A percentile compares a stretch with the other conserved stretches of the same genome.
Conservation (phyloP, 2,888 invertebrate genomes). For the Pyralis farinalis region DNA sequence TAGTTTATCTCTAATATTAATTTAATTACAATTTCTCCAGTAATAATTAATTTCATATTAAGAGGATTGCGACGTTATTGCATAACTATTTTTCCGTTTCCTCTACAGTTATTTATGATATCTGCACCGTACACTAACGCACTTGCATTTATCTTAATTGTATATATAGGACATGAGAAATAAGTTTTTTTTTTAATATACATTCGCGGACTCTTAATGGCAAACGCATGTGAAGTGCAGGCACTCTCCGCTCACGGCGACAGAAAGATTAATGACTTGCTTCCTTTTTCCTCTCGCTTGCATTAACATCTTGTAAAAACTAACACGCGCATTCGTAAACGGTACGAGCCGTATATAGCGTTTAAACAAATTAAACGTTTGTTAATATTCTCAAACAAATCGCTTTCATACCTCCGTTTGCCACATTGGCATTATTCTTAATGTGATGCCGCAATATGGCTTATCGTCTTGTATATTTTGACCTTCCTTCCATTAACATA, state of each 20-base stretch:
- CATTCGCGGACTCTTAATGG: constrained; percentile 20
- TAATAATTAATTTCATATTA: too few species aligned
- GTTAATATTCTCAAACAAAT: neutral
- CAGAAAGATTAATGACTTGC: constrained; percentile 37
- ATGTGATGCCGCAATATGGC: neutral
- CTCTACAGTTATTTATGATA: neutral
- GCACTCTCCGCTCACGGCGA: constrained; percentile 19
- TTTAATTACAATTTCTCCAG: too few species aligned
- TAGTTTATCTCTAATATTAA: too few species aligned
- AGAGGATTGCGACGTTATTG: too few species aligned
- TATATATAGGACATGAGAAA: constrained; percentile 18
- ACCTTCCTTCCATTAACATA: neutral
- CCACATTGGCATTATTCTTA: constrained; percentile 1
- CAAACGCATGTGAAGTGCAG: constrained; percentile 22
- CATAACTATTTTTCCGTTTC: too few species aligned
- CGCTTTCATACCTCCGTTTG: neutral
- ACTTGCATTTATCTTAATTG: constrained; percentile 14
- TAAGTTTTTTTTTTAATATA: constrained; percentile 22
- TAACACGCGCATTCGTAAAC: constrained; percentile 20
- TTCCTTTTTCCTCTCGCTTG: constrained; percentile 33
- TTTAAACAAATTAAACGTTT: neutral
- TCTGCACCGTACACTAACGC: neutral
- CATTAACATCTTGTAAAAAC: constrained; percentile 24
- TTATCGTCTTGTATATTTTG: constrained; percentile 2
- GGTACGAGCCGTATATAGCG: constrained; percentile 2